These are phyloP conservation scores for Palythoa caribaeorum DNA, from an alignment of 92 coral and sea anemone species.

Conservation along the genomic window DNA sequence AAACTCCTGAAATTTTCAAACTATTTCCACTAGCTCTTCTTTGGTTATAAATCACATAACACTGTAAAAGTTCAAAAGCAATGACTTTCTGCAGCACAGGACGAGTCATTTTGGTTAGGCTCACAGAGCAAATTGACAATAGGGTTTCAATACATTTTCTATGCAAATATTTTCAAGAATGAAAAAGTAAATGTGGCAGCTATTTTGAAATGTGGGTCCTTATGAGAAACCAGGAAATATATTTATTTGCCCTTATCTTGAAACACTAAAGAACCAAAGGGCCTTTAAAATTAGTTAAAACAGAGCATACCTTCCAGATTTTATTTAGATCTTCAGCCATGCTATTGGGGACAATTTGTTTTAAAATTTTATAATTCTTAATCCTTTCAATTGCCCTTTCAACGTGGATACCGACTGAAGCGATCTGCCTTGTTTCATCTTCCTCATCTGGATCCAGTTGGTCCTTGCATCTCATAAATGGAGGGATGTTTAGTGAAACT, in stretches of 20 bases:
- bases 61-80: too few species aligned
- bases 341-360: conserved; percentile 51
- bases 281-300: conserved; percentile 60
- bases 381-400: conserved; percentile 66
- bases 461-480: conserved; percentile 62
- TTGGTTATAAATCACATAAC: too few species aligned
- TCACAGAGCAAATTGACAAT: background rate
- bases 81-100: background rate
- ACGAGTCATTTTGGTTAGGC: background rate
- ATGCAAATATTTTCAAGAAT: too few species aligned
- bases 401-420: conserved; percentile 75
- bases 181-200: too few species aligned
- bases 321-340: conserved; percentile 77
- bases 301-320: conserved; percentile 67
- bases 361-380: conserved; percentile 65
- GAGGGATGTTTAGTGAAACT: conserved; percentile 65
- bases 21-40: too few species aligned
- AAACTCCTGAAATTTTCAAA: too few species aligned
- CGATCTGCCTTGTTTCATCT: conserved; percentile 59
- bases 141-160: background rate
- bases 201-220: too few species aligned
- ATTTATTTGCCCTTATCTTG: background rate
- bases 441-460: conserved; percentile 64
- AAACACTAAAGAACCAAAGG: conserved; percentile 15
- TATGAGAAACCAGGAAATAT: too few species aligned